phyloP scores from a whole-genome alignment of 2,113 vertebrate genomes.

The Notarius lentiginosus region DNA sequence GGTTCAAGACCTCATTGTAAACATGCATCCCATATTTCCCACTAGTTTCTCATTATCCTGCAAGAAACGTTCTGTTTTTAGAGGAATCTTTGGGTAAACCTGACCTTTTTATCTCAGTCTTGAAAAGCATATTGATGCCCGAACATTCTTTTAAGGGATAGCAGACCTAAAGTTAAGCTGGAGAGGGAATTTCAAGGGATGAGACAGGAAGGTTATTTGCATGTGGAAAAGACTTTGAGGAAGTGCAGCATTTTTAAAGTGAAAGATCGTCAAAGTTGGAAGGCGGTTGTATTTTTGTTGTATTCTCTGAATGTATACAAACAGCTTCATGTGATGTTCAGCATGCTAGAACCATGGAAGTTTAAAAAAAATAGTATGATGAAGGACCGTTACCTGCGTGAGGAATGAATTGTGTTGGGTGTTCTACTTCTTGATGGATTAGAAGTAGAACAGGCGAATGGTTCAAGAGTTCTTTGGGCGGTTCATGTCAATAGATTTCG shows the following conservation, averaged over 20 bases:
- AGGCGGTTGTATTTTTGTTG: not conserved
- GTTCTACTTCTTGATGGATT: not conserved
- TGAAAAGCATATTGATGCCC: not conserved
- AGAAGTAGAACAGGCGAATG: not conserved
- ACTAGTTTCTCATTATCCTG: not conserved
- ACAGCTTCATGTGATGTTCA: not conserved
- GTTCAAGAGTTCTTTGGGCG: not conserved
- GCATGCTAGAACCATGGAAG: not conserved
- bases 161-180: too few relatives aligned
- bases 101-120: not conserved
- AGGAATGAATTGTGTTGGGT: not conserved
- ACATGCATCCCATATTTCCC: not conserved
- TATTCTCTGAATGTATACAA: not conserved
- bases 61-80: not conserved
- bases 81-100: not conserved
- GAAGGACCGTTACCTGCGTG: not conserved
- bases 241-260: not conserved
- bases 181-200: not conserved
- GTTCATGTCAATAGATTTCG: not conserved
- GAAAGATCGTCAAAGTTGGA: not conserved
- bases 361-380: too few relatives aligned
- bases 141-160: not conserved
- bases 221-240: conserved; percentile 15
- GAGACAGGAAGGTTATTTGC: not conserved
- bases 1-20: not conserved